Percentiles rank a stretch among this genome's conserved stretches.
Evolutionary conservation across 1,140 invertebrate species (phyloP).

Genomic region (Tetragonula clypearis): DNA sequence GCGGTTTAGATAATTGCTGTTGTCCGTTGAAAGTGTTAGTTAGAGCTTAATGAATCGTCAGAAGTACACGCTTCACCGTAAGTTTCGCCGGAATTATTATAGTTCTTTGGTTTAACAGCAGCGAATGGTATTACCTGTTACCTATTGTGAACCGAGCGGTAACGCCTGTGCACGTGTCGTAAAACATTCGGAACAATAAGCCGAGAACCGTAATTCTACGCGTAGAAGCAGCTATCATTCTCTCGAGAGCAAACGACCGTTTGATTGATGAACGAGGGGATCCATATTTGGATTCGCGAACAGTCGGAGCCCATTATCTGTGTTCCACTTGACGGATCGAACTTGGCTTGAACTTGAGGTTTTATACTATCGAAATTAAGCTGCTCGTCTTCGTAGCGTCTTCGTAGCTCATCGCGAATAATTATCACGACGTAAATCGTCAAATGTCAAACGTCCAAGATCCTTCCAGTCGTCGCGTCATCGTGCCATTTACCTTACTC

Average conservation of each 20-base stretch:
- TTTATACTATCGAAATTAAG: background rate
- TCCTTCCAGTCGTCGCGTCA: conserved; percentile 11
- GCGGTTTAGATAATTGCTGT: no score
- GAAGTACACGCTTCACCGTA: background rate
- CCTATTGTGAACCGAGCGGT: conserved; percentile 31
- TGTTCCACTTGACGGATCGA: background rate
- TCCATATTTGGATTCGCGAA: conserved; percentile 18
- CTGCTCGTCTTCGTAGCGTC: background rate
- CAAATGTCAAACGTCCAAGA: conserved; percentile 41
- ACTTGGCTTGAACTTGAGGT: background rate
- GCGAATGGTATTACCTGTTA: conserved; percentile 17
- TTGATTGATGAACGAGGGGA: conserved; percentile 27
- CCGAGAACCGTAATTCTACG: conserved; percentile 47
- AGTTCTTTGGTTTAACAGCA: background rate
- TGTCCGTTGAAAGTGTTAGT: no score
- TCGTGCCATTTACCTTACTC: background rate
- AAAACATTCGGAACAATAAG: conserved; percentile 52
- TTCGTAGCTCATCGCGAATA: background rate
- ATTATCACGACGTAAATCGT: background rate
- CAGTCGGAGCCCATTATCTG: background rate
- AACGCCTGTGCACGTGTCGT: conserved; percentile 42
- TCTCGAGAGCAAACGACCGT: conserved; percentile 34
- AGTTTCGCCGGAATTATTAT: background rate
- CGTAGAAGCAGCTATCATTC: conserved; percentile 30
- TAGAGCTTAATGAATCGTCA: no score